Percentiles rank a stretch among this genome's conserved stretches.
Conservation (phyloP, 2,797 vertebrate genomes). For the Molossus molossus region DNA sequence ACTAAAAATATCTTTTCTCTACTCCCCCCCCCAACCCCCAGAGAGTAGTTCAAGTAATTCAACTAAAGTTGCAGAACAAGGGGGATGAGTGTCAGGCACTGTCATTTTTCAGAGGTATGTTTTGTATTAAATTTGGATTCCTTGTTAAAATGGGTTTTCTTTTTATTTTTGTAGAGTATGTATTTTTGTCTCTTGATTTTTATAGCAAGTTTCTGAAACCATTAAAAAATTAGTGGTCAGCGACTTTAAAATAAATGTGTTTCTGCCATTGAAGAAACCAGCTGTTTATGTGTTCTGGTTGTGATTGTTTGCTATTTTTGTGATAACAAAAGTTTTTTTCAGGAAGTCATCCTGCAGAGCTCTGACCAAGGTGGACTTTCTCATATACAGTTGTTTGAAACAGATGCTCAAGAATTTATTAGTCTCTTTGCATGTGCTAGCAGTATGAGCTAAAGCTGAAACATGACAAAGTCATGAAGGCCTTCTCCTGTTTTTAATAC, state of each 20-base stretch:
- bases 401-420: conserved; percentile 83
- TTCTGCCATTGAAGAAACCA: conserved; percentile 25
- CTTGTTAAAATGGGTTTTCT: conserved; percentile 35
- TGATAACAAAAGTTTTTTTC: conserved; percentile 81
- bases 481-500: background rate
- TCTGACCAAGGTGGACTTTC: conserved; percentile 81
- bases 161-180: background rate
- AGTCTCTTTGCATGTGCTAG: background rate
- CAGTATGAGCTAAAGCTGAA: conserved; percentile 54
- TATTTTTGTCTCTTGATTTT: conserved; percentile 2
- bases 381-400: conserved; percentile 81
- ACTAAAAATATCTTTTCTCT: conserved; percentile 60
- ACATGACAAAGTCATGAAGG: background rate
- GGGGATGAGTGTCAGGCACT: background rate
- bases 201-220: background rate
- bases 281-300: background rate
- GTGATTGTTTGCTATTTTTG: conserved; percentile 80
- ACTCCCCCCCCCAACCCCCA: background rate
- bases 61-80: conserved; percentile 61
- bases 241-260: conserved; percentile 55
- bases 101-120: conserved; percentile 50
- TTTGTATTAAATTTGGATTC: conserved; percentile 70
- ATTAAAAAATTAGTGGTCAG: conserved; percentile 25
- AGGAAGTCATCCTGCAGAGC: conserved; percentile 81
- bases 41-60: conserved; percentile 66